Base-by-base conservation (phyloP, 2,113 vertebrate genomes). In the Ramphastos sulfuratus region DNA sequence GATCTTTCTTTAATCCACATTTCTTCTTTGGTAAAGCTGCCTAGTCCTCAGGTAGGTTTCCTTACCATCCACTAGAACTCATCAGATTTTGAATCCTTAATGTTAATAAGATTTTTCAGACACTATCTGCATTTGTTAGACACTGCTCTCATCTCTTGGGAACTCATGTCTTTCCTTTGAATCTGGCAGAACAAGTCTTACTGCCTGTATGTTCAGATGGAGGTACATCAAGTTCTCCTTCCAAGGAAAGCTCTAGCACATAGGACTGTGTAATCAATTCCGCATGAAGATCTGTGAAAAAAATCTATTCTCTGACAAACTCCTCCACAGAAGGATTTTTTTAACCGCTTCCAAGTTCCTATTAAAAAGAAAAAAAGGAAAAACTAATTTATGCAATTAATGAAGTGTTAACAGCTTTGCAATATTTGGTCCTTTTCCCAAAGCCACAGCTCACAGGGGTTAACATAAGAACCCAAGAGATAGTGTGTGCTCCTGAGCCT, bases 221-320 rank as follows among this genome's bases (percentile, higher is more conserved):
- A 92, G 85, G 71, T 72, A 83, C 93, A 84, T 78, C 80, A 91
- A 85, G 76, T 91, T 82, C 87, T 94, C 46, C 52, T 94, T 88
- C 73, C 78, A 20, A 1, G 1, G 46, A 85, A 14, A 63, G n/a
- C 33, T 84, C 35, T 27, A 82, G 77, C n/a, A 78, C 75, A 58
- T 1, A 25, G 37, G 50, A 21, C 60, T 84, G 37, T n/a, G 70
- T 73, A 92, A 96, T 88, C 50, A 87, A 83, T 75, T 79, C 81
- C 5, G 3, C 75, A 79, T 63, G 71, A 74, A 82, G 33, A 30
- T 60, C 46, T 78, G 56, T 44, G n/a, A 5, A n/a, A 23, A n/a
- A 73, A 66, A 48, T 10, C 15, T 24, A 1, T 60, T 79, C 13
- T 52, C 69, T 80, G 73, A 67, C 65, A 81, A 42, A 82, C 19